These are phyloP conservation scores for Trichomycterus rosablanca DNA, from an alignment of 2,113 vertebrate genomes.

Conservation along the genomic window DNA sequence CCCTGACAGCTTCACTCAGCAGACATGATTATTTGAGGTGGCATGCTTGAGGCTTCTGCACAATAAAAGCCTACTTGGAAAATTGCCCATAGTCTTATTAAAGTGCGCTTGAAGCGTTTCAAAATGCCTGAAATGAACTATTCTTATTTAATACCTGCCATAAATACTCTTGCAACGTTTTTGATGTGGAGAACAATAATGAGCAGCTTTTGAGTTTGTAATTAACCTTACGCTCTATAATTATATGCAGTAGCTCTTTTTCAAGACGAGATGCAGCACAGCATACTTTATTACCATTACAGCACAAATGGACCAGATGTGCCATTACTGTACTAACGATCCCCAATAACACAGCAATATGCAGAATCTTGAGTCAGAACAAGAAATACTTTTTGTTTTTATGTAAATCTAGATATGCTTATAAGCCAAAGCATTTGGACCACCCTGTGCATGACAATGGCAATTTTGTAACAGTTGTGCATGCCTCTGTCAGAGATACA, in stretches of 20 bases:
- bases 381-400: too few relatives aligned
- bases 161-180: slow-evolving; percentile 29
- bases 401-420: too few relatives aligned
- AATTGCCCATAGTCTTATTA: slow-evolving; percentile 45
- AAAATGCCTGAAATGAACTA: slow-evolving; percentile 40
- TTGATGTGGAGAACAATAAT: slow-evolving; percentile 26
- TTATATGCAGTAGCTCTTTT: slow-evolving; percentile 32
- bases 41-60: slow-evolving; percentile 3
- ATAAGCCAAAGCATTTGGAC: too few relatives aligned
- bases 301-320: slow-evolving; percentile 37
- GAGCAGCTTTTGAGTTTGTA: slow-evolving; percentile 28
- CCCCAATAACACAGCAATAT: too few relatives aligned
- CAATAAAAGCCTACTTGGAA: slow-evolving; percentile 37
- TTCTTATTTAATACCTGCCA: slow-evolving; percentile 40
- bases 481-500: too few relatives aligned
- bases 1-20: slow-evolving; percentile 37
- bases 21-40: slow-evolving; percentile 53
- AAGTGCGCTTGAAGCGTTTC: slow-evolving; percentile 45
- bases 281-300: too few relatives aligned
- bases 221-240: slow-evolving; percentile 23
- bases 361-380: too few relatives aligned
- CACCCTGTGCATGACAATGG: too few relatives aligned
- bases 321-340: slow-evolving; percentile 1
- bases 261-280: slow-evolving; percentile 14
- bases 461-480: too few relatives aligned